Evolutionary conservation across 2,797 vertebrate genomes (phyloP), one percentile per base, ranked within the genome.

Genomic region (Eutrigla gurnardus): DNA sequence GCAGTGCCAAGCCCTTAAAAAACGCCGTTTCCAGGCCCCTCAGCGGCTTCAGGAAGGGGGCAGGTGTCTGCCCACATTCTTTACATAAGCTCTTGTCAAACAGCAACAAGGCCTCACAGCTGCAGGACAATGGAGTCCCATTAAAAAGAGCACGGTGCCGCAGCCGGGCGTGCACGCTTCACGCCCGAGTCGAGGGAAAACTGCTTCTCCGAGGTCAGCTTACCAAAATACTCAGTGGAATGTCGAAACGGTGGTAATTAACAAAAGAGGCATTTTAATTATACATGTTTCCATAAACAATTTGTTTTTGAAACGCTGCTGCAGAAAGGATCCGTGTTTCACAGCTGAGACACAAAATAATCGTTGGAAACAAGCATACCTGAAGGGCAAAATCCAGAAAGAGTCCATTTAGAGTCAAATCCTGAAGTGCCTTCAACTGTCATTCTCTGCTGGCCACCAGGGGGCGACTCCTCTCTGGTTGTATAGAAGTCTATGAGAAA

Each of bases 71-170:
- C 49, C 46, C 78, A 73, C 90, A 91, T 87, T 92, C 87, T 88
- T 88, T 78, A 86, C 75, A 79, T 89, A 87, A 92, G 90, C 90
- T 85, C 87, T 88, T 86, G 92, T 91, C 90, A 92, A 92, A 93
- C 80, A 37, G 81, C 78, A 86, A 83, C 88, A 85, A 89, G 81
- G 86, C 85, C 77, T 80, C 83, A 71, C 88, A 91, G 86, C 88
- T 92, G 88, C 88, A 85, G 73, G 58, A 93, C 88, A 91, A 90
- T 86, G 67, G 80, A 81, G 84, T 52, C 77, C 70, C 67, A 36
- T 66, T 74, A 75, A 7, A 73, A 82, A 25, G 25, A 25, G 65
- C 64, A 52, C 74, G 73, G 67, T 39, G 11, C 58, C 6, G 32
- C 70, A 52, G 84, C 36, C 54, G 46, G 65, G 18, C 65, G n/a